phyloP scores from a whole-genome alignment of 2,888 invertebrate genomes.

The Drosophila parthenogenetica region DNA sequence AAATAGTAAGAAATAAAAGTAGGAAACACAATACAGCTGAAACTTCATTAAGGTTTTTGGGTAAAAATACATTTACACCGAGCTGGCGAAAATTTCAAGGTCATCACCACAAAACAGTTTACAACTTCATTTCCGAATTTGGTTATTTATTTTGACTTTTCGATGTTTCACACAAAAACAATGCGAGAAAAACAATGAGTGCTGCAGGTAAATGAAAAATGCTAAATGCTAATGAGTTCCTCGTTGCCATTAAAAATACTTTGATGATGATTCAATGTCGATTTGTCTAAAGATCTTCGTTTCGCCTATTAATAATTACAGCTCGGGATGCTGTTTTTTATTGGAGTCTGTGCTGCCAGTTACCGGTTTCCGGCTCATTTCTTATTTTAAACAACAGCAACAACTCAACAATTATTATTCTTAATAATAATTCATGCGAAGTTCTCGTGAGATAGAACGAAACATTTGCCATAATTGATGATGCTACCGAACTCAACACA shows the following conservation, averaged over 20 bases:
- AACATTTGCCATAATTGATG: slow-evolving; percentile 54
- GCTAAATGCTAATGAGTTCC: slow-evolving; percentile 74
- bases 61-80: slow-evolving; percentile 45
- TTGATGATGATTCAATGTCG: slow-evolving; percentile 64
- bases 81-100: slow-evolving; percentile 62
- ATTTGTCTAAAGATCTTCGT: slow-evolving; percentile 20
- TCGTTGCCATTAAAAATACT: slow-evolving; percentile 59
- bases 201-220: slow-evolving; percentile 25
- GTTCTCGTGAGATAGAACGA: slow-evolving; percentile 51
- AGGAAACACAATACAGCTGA: slow-evolving; percentile 24
- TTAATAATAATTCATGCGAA: slow-evolving; percentile 71
- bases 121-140: slow-evolving; percentile 77
- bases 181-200: slow-evolving; percentile 37
- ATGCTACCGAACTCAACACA: slow-evolving; percentile 15
- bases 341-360: slow-evolving; percentile 14
- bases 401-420: slow-evolving; percentile 67
- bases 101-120: slow-evolving; percentile 51
- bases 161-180: slow-evolving; percentile 71
- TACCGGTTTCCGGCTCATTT: slow-evolving; percentile 78
- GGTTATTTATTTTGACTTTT: slow-evolving; percentile 75
- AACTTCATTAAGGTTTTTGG: slow-evolving; percentile 58
- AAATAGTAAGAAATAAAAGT: slow-evolving; percentile 34
- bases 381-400: slow-evolving; percentile 69
- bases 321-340: slow-evolving; percentile 18
- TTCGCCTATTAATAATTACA: slow-evolving; percentile 65